Base-by-base conservation (phyloP, 2,888 invertebrate species). In the Leptinotarsa juncta region DNA sequence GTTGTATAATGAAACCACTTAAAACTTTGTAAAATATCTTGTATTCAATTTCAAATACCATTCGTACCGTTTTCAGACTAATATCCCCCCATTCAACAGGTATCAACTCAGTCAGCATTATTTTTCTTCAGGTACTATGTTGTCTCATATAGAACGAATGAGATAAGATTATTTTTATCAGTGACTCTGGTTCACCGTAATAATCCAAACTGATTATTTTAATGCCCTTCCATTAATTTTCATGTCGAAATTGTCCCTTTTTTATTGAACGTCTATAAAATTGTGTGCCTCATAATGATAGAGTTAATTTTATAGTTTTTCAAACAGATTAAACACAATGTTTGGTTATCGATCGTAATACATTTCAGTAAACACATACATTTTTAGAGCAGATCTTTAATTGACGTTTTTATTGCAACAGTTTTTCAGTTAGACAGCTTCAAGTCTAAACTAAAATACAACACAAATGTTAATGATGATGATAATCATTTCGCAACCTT, bases 251-350 rank as follows among this genome's bases (percentile, higher is more conserved):
- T 4, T n/a, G n/a, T n/a, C 62, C 42, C 42, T 62, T 10, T 62
- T 62, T 32, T 42, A 42, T 62, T 32, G 10, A 62, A 62, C 32
- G 62, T n/a, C 62, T 32, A 62, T 62, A 62, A 62, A 62, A 62
- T 32, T 5, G 42, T 62, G 12, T 42, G 32, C 10, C 7, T n/a
- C n/a, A 4, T 57, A 26, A 62, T 16, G 16, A n/a, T 42, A 42
- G 42, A 62, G 42, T 12, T 62, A 42, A 57, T 42, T 42, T 62
- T n/a, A 32, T n/a, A 62, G n/a, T 32, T n/a, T 32, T 2, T n/a
- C 23, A 14, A 57, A 57, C 23, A 23, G 23, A 57, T 57, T 23
- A 57, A 23, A 23, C 20, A 57, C 18, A 57, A 42, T 57, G 57
- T 57, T 57, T 10, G 15, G 20, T 4, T 57, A 57, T 57, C 57